Base-by-base conservation (phyloP, 2,113 vertebrate species). In the Passer montanus region DNA sequence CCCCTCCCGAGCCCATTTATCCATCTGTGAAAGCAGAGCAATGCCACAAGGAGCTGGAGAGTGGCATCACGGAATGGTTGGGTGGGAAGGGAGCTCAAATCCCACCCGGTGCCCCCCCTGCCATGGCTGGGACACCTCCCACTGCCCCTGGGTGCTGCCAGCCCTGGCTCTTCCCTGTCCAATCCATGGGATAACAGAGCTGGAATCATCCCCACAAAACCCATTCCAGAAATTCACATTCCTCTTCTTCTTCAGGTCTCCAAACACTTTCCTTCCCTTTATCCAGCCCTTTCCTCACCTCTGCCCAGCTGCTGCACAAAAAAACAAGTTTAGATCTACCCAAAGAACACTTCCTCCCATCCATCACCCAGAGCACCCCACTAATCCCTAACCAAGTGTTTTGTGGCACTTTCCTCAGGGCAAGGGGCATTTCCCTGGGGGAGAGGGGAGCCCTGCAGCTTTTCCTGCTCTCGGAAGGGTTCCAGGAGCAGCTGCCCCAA, bases 1-100 rank as follows among this genome's bases (percentile, higher is more conserved):
- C 55, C 55, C 21, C 21, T 58, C 33, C 33, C 1, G 13, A n/a
- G 33, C 1, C 21, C 21, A n/a, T 23, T 44, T 35, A 18, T 35
- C 31, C 31, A 1, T 0, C 53, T 35, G 53, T 28, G 2, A 44
- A 44, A n/a, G 10, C 5, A 10, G 4, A 44, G 31, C 20, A 23
- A 4, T 4, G 6, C 17, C 1, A 4, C 39, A 5, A 1, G 31
- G 41, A 44, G n/a, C 11, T n/a, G 49, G 4, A 3, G 14, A 41
- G 37, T 3, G 21, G 21, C 69, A 41, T 8, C 50, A 6, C 1
- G 30, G 50, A 27, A 24, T 12, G 53, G 64, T 39, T 69, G 64
- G 64, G 44, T 23, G 4, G 5, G 23, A 59, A 33, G 28, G 52
- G 64, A 22, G 5, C 28, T 39, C 3, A 27, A 17, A 59, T 4